Base-by-base conservation (phyloP, 2,113 vertebrate species). In the Syrrhaptes paradoxus region DNA sequence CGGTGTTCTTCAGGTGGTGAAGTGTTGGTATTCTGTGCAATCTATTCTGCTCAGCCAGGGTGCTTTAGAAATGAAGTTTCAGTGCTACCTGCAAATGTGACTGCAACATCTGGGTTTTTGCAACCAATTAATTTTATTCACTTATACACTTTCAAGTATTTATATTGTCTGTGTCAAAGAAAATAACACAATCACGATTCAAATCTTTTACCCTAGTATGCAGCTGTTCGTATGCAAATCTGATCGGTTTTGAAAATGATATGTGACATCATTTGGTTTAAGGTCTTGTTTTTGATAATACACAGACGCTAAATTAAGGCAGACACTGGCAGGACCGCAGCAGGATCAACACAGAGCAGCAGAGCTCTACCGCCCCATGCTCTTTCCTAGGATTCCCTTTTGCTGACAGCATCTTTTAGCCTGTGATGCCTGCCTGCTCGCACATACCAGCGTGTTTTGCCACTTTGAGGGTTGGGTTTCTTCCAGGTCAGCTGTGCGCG, bases 71-170 rank as follows among this genome's bases (percentile, higher is more conserved):
- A 16, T 17, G 2, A 32, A 84, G 41, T 52, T 55, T 8, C 18
- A 8, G 41, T 13, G 29, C 62, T 65, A 2, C 29, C 22, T 22
- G 5, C 65, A n/a, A 8, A 10, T 5, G 62, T 28, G 71, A 5
- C 75, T 24, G 66, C 4, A 2, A 2, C 20, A 2, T 31, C 65
- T 57, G 20, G 41, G 13, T 17, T 38, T 52, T 58, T 59, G 38
- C 34, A 48, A 6, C 15, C 6, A 1, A 0, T 43, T 41, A 8
- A 0, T 48, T 79, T 55, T 31, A 38, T 46, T 73, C 8, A 6
- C 59, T 65, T 62, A 3, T 26, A 2, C 0, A 0, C 41, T 72
- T 17, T 51, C 13, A 32, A 21, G 51, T 43, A 11, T 62, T 75
- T 57, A 5, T 41, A 26, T 67, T n/a, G 7, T 9, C n/a, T 41